These are phyloP conservation scores for Poicephalus gulielmi DNA, from an alignment of 2,113 vertebrate species.

Conservation along the genomic window DNA sequence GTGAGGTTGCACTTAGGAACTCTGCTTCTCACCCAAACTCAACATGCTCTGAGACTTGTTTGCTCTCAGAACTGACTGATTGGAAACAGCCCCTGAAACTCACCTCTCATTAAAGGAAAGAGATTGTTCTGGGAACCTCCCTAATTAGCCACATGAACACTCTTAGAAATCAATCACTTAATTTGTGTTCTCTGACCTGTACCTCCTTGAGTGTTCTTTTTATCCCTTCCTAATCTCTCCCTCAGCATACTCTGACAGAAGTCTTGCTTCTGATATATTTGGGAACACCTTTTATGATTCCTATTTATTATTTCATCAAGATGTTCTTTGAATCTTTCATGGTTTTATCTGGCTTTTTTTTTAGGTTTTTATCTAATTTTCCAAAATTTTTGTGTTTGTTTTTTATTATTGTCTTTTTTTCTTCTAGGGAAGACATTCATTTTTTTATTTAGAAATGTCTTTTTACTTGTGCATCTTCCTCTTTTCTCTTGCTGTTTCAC, in stretches of 20 bases:
- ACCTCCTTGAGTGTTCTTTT: background rate
- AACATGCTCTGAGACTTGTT: background rate
- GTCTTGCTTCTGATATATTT: background rate
- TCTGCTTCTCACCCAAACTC: background rate
- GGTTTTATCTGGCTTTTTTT: background rate
- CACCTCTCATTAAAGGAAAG: background rate
- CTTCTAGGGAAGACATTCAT: background rate
- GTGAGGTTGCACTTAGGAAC: background rate
- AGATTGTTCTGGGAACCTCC: background rate
- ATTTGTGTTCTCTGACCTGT: background rate
- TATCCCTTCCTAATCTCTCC: background rate
- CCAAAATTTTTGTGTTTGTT: background rate
- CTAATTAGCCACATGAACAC: background rate
- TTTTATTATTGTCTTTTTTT: background rate
- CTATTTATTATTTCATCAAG: background rate
- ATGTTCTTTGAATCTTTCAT: background rate
- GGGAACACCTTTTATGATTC: background rate
- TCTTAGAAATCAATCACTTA: background rate
- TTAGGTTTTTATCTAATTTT: background rate
- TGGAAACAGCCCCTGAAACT: background rate
- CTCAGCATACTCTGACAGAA: background rate
- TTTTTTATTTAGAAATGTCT: background rate
- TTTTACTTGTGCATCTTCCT: background rate
- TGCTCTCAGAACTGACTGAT: background rate
- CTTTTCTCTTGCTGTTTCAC: background rate